phyloP scores from a whole-genome alignment of 2,113 vertebrate species.

The Spea multiplicata region DNA sequence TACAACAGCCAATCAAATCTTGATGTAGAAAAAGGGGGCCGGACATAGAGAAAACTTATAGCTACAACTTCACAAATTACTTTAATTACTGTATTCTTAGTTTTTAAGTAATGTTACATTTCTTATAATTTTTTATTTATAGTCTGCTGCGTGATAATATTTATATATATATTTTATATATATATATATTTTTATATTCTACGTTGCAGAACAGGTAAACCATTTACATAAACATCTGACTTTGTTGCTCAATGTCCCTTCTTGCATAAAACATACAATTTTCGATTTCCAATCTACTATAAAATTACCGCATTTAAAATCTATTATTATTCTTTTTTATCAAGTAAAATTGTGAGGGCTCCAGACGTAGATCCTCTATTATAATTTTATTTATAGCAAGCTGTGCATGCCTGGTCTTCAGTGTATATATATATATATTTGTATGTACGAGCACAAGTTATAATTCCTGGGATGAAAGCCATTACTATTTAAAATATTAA shows the following conservation, averaged over 20 bases:
- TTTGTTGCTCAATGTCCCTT: slow-evolving; percentile 31
- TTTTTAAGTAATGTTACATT: too few relatives aligned
- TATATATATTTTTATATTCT: not conserved
- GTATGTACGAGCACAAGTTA: slow-evolving; percentile 8
- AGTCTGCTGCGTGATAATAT: not conserved
- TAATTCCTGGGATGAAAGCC: not conserved
- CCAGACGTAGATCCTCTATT: not conserved
- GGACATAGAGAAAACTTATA: not conserved
- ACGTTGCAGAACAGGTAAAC: not conserved
- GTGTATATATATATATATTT: not conserved
- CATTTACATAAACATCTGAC: not conserved
- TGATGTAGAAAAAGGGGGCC: not conserved
- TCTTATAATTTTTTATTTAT: not conserved
- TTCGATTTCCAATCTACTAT: not conserved
- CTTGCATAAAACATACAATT: slow-evolving; percentile 29
- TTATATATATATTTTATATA: not conserved
- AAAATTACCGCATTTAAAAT: not conserved
- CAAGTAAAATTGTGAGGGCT: not conserved
- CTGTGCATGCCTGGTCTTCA: not conserved
- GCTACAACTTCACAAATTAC: too few relatives aligned
- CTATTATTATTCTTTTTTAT: not conserved
- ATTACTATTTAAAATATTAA: not conserved
- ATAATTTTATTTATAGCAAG: not conserved
- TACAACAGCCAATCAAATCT: slow-evolving; percentile 13
- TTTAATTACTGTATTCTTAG: too few relatives aligned